Evolutionary conservation across 2,888 invertebrate species (phyloP), one percentile per base, ranked within the genome.

Genomic region (Gryllus longicercus): DNA sequence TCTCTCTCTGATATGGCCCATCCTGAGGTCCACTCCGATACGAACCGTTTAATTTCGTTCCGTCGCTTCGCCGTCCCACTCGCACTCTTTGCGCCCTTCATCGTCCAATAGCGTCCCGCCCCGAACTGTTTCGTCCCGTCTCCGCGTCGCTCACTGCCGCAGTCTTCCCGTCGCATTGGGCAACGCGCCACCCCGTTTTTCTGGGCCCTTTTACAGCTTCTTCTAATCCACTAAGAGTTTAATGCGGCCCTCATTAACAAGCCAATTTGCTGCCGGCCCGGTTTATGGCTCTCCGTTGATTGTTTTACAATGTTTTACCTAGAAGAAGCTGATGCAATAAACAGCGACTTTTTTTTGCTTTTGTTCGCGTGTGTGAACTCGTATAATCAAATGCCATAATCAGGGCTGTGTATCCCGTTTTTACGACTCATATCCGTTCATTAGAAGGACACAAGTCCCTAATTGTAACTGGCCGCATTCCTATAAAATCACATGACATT

Each of bases 281-380:
- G 80, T 80, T 81, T 80, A 76, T 51, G 76, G 80, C 51, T 63
- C 75, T 51, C 75, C 63, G 76, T 80, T 74, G 81, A 81, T 81
- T 81, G 81, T 75, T 81, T 81, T 81, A 81, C 80, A 76, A 78
- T 81, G 76, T 78, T 79, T 76, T 81, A 80, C 81, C 80, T 76
- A 79, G 81, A 81, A 63, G 63, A 63, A 81, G 79, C 75, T 49
- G 63, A 18, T 23, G 76, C 51, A 50, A 76, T 81, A 81, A 81
- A 81, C 51, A n/a, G 63, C 63, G 78, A 76, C 63, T 78, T 80
- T 75, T 78, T 75, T 51, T 78, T 51, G 50, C 75, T 63, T 50
- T 79, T 77, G 63, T 80, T 78, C 50, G 78, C 79, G 76, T 80
- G 77, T 63, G 76, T 76, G 76, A 25, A 63, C 18, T 63, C 50